Conservation (phyloP, 2,888 invertebrate species). For the Helleia helle region DNA sequence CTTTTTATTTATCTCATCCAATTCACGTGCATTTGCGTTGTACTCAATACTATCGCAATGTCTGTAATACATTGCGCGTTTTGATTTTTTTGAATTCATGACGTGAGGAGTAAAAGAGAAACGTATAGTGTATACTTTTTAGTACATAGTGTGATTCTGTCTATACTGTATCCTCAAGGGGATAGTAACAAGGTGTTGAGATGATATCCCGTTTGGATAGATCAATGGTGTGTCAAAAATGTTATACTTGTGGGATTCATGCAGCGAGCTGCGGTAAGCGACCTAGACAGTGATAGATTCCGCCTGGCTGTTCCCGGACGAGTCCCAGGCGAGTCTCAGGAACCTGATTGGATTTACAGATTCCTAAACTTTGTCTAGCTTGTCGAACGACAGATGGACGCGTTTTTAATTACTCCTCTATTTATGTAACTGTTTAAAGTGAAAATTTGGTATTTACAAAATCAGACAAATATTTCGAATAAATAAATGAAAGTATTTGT, state of each 20-base stretch:
- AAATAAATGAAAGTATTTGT: no score
- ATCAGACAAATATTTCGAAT: no score
- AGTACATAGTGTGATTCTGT: no score
- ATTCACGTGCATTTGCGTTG: conserved; percentile 2
- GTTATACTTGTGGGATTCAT: conserved; percentile 63
- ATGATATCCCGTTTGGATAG: conserved; percentile 52
- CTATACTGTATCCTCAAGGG: conserved; percentile 40
- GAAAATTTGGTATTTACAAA: no score
- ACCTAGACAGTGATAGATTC: conserved; percentile 63
- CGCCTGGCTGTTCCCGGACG: conserved; percentile 25
- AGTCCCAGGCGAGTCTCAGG: conserved; percentile 17
- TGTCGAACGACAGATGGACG: no score
- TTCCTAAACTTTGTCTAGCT: conserved; percentile 5
- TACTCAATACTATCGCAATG: neutral
- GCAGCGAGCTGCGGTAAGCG: conserved; percentile 40
- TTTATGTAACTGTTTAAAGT: no score
- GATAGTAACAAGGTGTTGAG: conserved; percentile 54
- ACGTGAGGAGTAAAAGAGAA: conserved; percentile 21
- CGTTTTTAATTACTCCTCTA: no score
- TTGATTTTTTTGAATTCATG: neutral
- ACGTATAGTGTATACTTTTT: conserved; percentile 11
- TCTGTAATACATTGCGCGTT: conserved; percentile 19
- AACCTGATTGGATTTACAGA: conserved; percentile 17
- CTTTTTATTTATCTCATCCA: conserved; percentile 16
- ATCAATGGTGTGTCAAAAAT: conserved; percentile 70